These are phyloP conservation scores for Anseranas semipalmata DNA, from an alignment of 2,113 vertebrate species.

Conservation along the genomic window DNA sequence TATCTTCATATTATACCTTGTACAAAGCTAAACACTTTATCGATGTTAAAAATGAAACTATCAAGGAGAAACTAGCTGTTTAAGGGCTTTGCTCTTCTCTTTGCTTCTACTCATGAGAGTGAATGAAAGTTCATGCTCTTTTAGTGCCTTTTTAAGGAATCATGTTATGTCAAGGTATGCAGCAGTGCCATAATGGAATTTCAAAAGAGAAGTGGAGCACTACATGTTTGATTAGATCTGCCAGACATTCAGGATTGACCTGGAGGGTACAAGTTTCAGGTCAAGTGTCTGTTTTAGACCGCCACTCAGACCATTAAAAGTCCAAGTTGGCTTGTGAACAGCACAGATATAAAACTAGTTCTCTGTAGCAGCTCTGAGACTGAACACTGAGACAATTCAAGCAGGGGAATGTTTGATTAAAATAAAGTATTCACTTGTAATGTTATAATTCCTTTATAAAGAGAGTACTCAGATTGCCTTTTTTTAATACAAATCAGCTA, in stretches of 20 bases:
- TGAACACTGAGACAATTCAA: not conserved
- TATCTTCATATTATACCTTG: not conserved
- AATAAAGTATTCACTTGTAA: conserved; percentile 1
- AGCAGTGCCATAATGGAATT: not conserved
- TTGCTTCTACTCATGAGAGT: conserved; percentile 4
- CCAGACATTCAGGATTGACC: not conserved
- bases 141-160: conserved; percentile 20
- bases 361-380: not conserved
- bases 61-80: not conserved
- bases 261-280: not conserved
- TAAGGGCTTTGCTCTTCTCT: not conserved
- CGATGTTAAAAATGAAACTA: not conserved
- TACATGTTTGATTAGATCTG: not conserved
- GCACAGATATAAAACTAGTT: not conserved
- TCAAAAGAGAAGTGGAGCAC: conserved; percentile 15
- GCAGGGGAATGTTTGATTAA: not conserved
- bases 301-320: not conserved
- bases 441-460: conserved; percentile 12
- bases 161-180: conserved; percentile 17
- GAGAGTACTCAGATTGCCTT: not conserved
- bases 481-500: not conserved
- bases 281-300: not conserved
- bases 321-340: not conserved
- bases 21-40: not conserved
- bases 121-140: not conserved